phyloP scores from a whole-genome alignment of 2,113 vertebrate genomes.

The Chelonoidis abingdonii region DNA sequence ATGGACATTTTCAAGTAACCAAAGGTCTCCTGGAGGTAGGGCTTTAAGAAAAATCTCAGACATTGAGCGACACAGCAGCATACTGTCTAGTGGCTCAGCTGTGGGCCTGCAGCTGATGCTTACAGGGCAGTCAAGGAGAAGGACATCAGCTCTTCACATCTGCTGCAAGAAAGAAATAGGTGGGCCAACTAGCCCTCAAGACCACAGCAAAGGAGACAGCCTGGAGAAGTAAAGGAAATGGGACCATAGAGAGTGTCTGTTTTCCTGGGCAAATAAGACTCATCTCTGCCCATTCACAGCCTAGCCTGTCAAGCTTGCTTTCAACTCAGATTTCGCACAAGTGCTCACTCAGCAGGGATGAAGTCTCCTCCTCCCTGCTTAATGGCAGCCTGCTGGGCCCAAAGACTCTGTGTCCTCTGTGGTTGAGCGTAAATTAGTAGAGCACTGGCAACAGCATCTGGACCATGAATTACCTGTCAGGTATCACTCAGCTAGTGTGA shows the following conservation, averaged over 20 bases:
- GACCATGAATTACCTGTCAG: not conserved
- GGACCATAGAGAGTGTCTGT: fast-evolving
- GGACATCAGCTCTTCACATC: not conserved
- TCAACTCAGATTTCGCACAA: not conserved
- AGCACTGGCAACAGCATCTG: not conserved
- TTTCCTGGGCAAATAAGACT: too few species aligned
- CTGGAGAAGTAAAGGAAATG: not conserved
- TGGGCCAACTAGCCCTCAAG: not conserved
- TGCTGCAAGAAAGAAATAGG: not conserved
- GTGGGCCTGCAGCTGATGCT: not conserved
- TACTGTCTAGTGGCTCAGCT: not conserved
- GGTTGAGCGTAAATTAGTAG: not conserved
- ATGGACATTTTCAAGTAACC: too few species aligned
- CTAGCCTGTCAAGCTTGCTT: not conserved
- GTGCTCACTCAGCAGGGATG: fast-evolving
- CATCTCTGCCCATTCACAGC: too few species aligned
- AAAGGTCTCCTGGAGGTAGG: too few species aligned
- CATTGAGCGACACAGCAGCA: not conserved
- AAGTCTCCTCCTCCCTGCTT: not conserved
- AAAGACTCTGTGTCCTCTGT: not conserved
- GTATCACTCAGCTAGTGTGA: not conserved
- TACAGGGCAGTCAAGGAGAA: fast-evolving
- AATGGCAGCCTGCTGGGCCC: not conserved
- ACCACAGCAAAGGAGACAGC: not conserved
- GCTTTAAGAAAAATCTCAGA: too few species aligned